Evolutionary conservation across 2,888 invertebrate species (phyloP), one percentile per base, ranked within the genome.

Genomic region (Cryptus viduatorius): DNA sequence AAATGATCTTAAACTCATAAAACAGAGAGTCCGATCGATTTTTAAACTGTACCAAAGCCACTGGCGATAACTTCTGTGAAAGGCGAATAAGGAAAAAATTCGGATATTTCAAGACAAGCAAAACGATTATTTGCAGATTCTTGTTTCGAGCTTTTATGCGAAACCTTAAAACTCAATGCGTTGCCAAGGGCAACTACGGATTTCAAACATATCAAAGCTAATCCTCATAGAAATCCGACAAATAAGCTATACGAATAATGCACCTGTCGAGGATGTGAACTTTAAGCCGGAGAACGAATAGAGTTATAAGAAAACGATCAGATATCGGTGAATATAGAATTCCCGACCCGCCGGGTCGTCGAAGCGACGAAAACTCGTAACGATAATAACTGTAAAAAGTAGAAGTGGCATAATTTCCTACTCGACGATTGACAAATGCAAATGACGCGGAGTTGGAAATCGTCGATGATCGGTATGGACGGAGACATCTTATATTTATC

Each of bases 221-320:
- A 56, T 37, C 24, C 24, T 48, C 14, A 10, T 48, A 12, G 46
- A 14, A 48, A 3, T 48, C 10, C 14, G 46, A 48, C 3, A n/a
- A 48, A 48, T 48, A 48, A 48, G 37, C 37, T 37, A 37, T 8
- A 37, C 37, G 37, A 56, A 24, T n/a, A 12, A 69, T 12, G 8
- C n/a, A 5, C 10, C 50, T 53, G 50, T 53, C 50, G 16, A 50
- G 16, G n/a, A 50, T 31, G 29, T 53, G 69, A 69, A 50, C 31
- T 50, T 53, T 3, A n/a, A 69, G 31, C 4, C 50, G 8, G 19
- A 56, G 56, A 37, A 8, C 37, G 8, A 69, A 69, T 69, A 29
- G 48, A 50, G 37, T 50, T 53, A 69, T 69, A 37, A 69, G 50
- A 69, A 31, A 69, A 50, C n/a, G 69, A 69, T n/a, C 69, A 56